Base-by-base conservation (phyloP, 1,140 invertebrate species). In the Asobara japonica region DNA sequence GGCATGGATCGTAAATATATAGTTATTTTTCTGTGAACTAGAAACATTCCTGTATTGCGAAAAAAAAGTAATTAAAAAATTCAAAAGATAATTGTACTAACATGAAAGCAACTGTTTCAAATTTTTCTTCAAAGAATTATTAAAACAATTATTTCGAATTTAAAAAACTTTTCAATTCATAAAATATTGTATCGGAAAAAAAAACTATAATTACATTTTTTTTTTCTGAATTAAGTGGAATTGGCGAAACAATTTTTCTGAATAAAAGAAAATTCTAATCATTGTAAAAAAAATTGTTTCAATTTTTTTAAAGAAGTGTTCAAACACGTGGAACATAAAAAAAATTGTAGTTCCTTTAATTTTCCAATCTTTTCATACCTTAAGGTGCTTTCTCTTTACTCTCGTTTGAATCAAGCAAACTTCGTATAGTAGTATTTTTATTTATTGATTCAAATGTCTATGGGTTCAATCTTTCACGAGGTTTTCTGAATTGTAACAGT, bases 1-100 rank as follows among this genome's bases (percentile, higher is more conserved):
- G 79, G 77, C 80, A 83, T 81, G 78, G 77, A 80, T 77, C 74
- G 80, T 73, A 78, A 79, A 65, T 33, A 56, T 36, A 71, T 75
- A 75, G 30, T 71, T 74, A 80, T 79, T 80, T 79, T 76, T 79
- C 74, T 81, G 76, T 72, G 65, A 79, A 80, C 77, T 76, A 76
- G 80, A 78, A 79, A 81, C 79, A 81, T 80, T 81, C 79, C 80
- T 77, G 71, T 72, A 75, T 75, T 72, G 69, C 38, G 38, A 66
- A 67, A 68, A 22, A 6, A n/a, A n/a, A n/a, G n/a, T n/a, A n/a
- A n/a, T n/a, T n/a, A n/a, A n/a, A n/a, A n/a, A n/a, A n/a, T n/a
- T n/a, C n/a, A n/a, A n/a, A n/a, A n/a, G n/a, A n/a, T n/a, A n/a
- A n/a, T n/a, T n/a, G n/a, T n/a, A n/a, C n/a, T n/a, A n/a, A n/a